phyloP scores from a whole-genome alignment of 2,888 invertebrate genomes.

The Laothoe populi region DNA sequence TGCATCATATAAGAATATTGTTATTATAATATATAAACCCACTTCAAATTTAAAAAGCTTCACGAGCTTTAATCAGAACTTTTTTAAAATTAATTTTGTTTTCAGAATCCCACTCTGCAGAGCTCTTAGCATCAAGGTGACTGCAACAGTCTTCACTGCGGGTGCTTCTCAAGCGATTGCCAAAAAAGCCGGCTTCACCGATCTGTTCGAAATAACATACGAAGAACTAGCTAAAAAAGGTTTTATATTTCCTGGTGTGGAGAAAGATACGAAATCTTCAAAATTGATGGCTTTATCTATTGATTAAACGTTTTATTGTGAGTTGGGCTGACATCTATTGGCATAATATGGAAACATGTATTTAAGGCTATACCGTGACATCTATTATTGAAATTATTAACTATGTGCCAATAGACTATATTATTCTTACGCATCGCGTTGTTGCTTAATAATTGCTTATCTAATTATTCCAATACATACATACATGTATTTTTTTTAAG shows the following conservation, averaged over 20 bases:
- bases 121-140: conserved; percentile 73
- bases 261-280: conserved; percentile 68
- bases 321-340: neutral
- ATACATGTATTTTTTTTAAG: too few species aligned
- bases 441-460: too few species aligned
- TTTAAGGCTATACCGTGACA: conserved; percentile 5
- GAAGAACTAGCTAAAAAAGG: conserved; percentile 73
- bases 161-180: conserved; percentile 80
- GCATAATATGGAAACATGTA: neutral
- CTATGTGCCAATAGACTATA: neutral
- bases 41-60: too few species aligned
- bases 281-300: conserved; percentile 74
- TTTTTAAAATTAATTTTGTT: conserved; percentile 30
- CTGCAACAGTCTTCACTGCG: conserved; percentile 82
- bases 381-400: neutral
- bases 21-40: too few species aligned
- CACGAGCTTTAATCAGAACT: neutral
- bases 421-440: neutral
- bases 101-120: conserved; percentile 79
- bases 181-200: conserved; percentile 75
- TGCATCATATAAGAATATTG: too few species aligned
- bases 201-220: conserved; percentile 70
- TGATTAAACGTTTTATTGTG: conserved; percentile 40
- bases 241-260: conserved; percentile 70
- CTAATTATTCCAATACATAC: too few species aligned